Base-by-base conservation (phyloP, 2,888 invertebrate genomes). In the Rotaria socialis region DNA sequence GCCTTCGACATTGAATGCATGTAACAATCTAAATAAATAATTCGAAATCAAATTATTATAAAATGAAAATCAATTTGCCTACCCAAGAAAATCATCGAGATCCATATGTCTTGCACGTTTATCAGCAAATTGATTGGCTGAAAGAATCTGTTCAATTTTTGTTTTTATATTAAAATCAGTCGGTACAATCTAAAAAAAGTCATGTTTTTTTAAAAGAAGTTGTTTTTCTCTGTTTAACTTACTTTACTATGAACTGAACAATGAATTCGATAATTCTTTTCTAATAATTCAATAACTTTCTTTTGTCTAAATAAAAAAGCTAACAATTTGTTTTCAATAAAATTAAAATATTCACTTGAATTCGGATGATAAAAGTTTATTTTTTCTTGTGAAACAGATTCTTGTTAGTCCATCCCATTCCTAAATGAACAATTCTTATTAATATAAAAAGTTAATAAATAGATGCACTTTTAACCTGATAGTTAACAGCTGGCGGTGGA, bases 361-460 rank as follows among this genome's bases (percentile, higher is more conserved):
- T 55, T 94, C 93, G 60, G 97, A 95, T 50, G 94, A 93, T 52
- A 99, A 92, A 5, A 97, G 97, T 93, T 97, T 99, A 91, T 99
- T 99, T 92, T 99, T 99, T 87, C 98, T 93, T 0, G 95, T 94
- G 92, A 99, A 99, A 55, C 95, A 95, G 89, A 99, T 95, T 89
- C 98, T 93, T 0, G 97, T 95, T 58, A 99, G 92, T 16, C 98
- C 97, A 92, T 99, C 99, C 99, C 98, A 99, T 92, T 99, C 98
- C 89, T 95, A 94, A 35, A 35, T 35, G 35, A 35, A 35, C 35
- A 35, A 35, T 35, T 35, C 35, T 35, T 35, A 35, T 35, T 35
- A 35, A 35, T 35, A 35, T 35, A 35, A 35, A 35, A 35, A 35
- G 2, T 35, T 35, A 35, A 35, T 35, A 35, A 35, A 35, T 35